Conservation (phyloP, 2,797 vertebrate genomes). For the Momotus momota region DNA sequence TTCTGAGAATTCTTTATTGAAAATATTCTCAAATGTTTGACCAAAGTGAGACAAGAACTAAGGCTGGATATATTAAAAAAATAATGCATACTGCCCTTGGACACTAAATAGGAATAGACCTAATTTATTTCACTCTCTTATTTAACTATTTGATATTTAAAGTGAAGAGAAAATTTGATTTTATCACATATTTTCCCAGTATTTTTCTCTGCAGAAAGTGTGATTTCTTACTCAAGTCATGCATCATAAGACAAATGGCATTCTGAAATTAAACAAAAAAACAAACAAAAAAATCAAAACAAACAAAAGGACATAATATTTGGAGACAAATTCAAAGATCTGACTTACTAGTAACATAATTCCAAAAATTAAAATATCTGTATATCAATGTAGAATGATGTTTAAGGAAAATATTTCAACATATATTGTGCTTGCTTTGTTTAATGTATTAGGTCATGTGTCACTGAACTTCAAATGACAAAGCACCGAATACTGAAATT, state of each 20-base stretch:
- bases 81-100: background rate
- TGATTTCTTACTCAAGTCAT: background rate
- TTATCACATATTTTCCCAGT: background rate
- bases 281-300: no score
- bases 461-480: background rate
- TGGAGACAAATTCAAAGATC: background rate
- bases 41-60: background rate
- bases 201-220: background rate
- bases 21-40: background rate
- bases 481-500: conserved; percentile 19
- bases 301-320: background rate
- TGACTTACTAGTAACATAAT: background rate
- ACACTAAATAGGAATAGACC: background rate
- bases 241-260: background rate
- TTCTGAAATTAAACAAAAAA: background rate
- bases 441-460: background rate
- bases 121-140: background rate
- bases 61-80: background rate
- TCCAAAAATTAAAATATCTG: background rate
- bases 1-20: background rate
- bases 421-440: background rate
- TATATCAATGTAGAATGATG: background rate
- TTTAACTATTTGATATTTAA: background rate
- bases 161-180: background rate
- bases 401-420: background rate